Conservation (phyloP, 2,797 vertebrate species). For the Danio albolineatus region DNA sequence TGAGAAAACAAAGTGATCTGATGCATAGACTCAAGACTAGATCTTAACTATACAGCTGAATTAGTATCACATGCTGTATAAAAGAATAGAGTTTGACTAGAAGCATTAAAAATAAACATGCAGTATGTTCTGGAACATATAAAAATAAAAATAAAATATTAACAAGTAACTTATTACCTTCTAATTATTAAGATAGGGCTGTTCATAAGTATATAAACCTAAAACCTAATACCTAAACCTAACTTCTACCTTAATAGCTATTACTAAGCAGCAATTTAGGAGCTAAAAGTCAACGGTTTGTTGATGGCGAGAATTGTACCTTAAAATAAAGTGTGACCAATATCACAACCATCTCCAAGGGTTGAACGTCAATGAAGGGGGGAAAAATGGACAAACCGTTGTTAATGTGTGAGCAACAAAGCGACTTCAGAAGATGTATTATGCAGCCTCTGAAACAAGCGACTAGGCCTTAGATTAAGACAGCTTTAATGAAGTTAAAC, state of each 20-base stretch:
- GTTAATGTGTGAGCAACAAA: conserved; percentile 69
- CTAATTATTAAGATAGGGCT: too few relatives aligned
- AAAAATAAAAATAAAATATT: too few relatives aligned
- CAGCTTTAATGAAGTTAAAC: conserved; percentile 88
- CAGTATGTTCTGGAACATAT: background rate
- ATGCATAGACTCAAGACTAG: conserved; percentile 12
- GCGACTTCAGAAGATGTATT: conserved; percentile 81
- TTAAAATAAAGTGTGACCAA: background rate
- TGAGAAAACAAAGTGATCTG: conserved; percentile 45
- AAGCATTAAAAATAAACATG: conserved; percentile 20
- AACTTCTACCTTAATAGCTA: too few relatives aligned
- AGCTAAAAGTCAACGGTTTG: too few relatives aligned
- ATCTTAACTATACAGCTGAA: conserved; percentile 36
- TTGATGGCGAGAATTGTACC: too few relatives aligned
- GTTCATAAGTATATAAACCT: too few relatives aligned
- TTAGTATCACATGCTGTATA: background rate
- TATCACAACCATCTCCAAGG: background rate
- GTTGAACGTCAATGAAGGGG: background rate
- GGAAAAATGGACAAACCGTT: conserved; percentile 23
- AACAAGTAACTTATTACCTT: too few relatives aligned
- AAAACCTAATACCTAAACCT: too few relatives aligned
- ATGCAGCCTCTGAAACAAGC: conserved; percentile 76
- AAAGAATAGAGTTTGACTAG: background rate
- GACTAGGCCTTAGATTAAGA: conserved; percentile 84
- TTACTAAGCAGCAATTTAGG: too few relatives aligned